These are phyloP conservation scores for Chydorus sphaericus DNA, from an alignment of 2,888 invertebrate genomes.

Conservation along the genomic window DNA sequence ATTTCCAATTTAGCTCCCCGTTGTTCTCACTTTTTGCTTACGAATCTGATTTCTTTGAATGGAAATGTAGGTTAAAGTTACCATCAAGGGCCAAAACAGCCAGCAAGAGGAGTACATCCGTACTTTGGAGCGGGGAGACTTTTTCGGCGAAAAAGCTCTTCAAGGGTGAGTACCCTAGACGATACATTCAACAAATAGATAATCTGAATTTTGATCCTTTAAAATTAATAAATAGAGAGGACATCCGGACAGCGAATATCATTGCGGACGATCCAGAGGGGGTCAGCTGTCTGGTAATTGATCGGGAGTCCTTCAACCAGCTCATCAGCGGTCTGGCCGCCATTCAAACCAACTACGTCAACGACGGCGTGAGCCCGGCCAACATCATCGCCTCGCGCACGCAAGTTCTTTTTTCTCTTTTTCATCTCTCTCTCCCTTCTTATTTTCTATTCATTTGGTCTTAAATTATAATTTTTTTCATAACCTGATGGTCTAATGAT, in stretches of 20 bases:
- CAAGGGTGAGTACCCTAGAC: constrained; percentile 53
- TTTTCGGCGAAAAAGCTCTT: constrained; percentile 93
- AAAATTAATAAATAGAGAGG: constrained; percentile 50
- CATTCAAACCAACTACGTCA: constrained; percentile 78
- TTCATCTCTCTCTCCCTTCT: too few species aligned
- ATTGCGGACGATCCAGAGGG: constrained; percentile 85
- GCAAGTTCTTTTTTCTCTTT: constrained; percentile 39
- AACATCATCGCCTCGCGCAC: constrained; percentile 54
- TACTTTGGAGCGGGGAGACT: constrained; percentile 79
- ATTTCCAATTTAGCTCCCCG: too few species aligned
- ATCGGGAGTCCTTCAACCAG: constrained; percentile 90
- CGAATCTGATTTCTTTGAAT: not conserved
- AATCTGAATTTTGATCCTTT: not conserved
- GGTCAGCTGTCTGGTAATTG: constrained; percentile 87
- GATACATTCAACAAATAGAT: not conserved
- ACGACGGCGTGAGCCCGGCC: constrained; percentile 59
- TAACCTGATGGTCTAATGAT: not conserved
- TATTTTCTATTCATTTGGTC: not conserved
- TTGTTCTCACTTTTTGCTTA: not conserved
- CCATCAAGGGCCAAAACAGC: constrained; percentile 50
- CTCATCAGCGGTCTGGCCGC: constrained; percentile 86
- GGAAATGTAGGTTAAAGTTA: constrained; percentile 65
- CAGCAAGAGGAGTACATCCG: constrained; percentile 75
- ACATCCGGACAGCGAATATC: constrained; percentile 89
- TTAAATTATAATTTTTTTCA: not conserved